Base-by-base conservation (phyloP, 2,888 invertebrate genomes). In the Ptychoptera albimana region DNA sequence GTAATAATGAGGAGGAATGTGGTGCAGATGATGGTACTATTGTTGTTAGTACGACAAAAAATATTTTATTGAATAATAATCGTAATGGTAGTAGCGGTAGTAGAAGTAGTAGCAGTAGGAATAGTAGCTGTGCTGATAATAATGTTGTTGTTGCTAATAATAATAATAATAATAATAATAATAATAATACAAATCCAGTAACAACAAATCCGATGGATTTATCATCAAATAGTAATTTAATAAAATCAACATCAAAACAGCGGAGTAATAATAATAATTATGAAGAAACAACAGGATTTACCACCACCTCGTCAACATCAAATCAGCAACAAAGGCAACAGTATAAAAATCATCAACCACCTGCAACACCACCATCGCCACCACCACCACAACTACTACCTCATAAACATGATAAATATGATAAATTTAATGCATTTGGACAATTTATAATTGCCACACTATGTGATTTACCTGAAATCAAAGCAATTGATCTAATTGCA, bases 391-490 rank as follows among this genome's bases (percentile, higher is more conserved):
- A 23, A 39, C 39, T 16, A 32, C 34, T 39, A 16, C 48, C 42
- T 39, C 46, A 47, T 36, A 49, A 49, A 47, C 42, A 45, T 16
- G 2, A 45, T 38, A 42, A 48, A 6, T 13, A 45, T 2, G 47
- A 48, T 15, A 60, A 60, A 46, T 60, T 53, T 40, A 52, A 55
- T 50, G 60, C 64, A 37, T 66, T 65, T 50, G 65, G 65, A 15
- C 58, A 60, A 47, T 66, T 65, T 47, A 51, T 66, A 39, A 54
- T 60, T 2, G 58, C 60, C 10, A 60, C 63, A 8, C 48, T 66
- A 10, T 52, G 55, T 43, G 64, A 65, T 39, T 52, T 66, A 50
- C 58, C 61, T 6, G 54, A 57, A 13, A 47, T 53, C 9, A 52
- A 52, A 36, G 61, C 64, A 23, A 50, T 64, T 45, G 54, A 55